phyloP scores from a whole-genome alignment of 1,140 invertebrate genomes.

The Temnothorax curvispinosus region DNA sequence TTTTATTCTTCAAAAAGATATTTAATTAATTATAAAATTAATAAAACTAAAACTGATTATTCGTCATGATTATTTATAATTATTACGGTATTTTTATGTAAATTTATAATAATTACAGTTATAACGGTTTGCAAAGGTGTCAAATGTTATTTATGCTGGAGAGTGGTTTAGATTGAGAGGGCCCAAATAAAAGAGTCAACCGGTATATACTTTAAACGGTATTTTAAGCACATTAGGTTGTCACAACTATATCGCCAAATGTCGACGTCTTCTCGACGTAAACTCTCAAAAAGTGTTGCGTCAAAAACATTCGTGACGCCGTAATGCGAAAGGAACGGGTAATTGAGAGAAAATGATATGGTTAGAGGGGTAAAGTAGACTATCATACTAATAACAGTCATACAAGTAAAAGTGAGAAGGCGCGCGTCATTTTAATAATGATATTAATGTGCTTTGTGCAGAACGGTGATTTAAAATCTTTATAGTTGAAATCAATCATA shows the following conservation, averaged over 20 bases:
- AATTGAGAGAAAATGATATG: conserved; percentile 1
- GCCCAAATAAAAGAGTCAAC: conserved; percentile 22
- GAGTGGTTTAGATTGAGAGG: no score
- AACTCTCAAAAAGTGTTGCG: not conserved
- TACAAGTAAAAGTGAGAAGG: not conserved
- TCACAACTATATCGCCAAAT: conserved; percentile 23
- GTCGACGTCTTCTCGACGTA: not conserved
- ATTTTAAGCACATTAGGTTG: not conserved
- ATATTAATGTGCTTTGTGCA: not conserved
- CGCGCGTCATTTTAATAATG: not conserved
- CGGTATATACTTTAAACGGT: not conserved
- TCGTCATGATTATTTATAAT: not conserved
- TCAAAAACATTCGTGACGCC: conserved; percentile 23
- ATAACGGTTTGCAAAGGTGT: not conserved
- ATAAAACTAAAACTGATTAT: not conserved
- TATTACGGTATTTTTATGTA: not conserved
- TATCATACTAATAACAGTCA: conserved; percentile 14
- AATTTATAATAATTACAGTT: not conserved
- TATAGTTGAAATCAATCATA: not conserved
- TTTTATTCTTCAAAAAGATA: not conserved
- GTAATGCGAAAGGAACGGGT: not conserved
- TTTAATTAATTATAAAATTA: not conserved
- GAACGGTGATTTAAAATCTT: not conserved
- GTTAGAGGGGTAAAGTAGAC: not conserved
- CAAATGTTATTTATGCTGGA: not conserved